Evolutionary conservation across 2,888 invertebrate genomes (phyloP), one percentile per base, ranked within the genome.

Genomic region (Pyrgus malvae): DNA sequence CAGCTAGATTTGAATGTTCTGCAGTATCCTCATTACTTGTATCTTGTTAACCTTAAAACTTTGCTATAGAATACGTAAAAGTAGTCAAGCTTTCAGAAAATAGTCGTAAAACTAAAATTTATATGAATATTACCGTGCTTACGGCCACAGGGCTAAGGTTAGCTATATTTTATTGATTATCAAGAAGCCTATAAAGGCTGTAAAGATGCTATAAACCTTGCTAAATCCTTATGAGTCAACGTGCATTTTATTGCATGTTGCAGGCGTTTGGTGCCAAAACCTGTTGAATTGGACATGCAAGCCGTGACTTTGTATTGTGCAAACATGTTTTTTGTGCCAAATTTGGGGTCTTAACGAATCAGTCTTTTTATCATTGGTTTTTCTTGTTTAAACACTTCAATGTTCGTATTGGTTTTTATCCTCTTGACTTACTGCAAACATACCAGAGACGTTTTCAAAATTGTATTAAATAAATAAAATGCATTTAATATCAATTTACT

Each of bases 301-400:
- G 8, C 31, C 74, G 69, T 71, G 74, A 69, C 64, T 67, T 58
- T 53, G 60, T 62, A 65, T 74, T 71, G 68, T 65, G 67, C 59
- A 68, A 72, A 69, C 68, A 68, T 60, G 72, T 69, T 73, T n/a
- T 57, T 44, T 66, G 58, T 38, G 58, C 51, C 49, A 57, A 55
- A 35, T 42, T 56, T 40, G 45, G 49, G 50, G 46, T 50, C 48
- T 38, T 29, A 29, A 29, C 27, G 23, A 25, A 25, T 42, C 33
- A 12, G 4, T 29, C 16, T 33, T 23, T 12, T 1, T 16, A 8
- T n/a, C 7, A 17, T 50, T 41, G 31, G n/a, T 40, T 23, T 41
- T 33, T 41, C 3, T 21, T 40, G 19, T 14, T 14, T 27, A 40
- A 29, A 21, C 40, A 38, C 49, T 40, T 38, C 25, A 29, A 21